Conservation (phyloP, 2,113 vertebrate genomes). For the Oncorhynchus mykiss region DNA sequence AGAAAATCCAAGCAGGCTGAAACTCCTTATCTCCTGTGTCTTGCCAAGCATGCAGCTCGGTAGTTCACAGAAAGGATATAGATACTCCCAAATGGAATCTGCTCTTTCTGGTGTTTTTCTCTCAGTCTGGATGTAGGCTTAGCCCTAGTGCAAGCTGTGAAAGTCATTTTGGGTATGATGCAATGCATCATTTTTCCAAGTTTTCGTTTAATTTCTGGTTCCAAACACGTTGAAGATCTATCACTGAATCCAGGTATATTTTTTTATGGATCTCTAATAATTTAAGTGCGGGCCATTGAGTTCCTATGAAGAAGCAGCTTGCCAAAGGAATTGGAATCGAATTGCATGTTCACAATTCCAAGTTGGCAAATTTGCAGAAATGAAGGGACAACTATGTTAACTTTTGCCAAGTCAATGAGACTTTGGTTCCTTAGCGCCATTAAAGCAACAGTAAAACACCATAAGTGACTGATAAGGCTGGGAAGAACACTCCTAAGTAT, state of each 20-base stretch:
- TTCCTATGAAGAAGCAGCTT: not conserved
- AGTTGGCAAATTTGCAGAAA: not conserved
- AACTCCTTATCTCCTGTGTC: not conserved
- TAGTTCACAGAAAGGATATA: constrained; percentile 31
- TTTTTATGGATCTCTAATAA: not conserved
- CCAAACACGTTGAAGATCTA: constrained; percentile 2
- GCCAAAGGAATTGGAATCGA: not conserved
- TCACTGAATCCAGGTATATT: not conserved
- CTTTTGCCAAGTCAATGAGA: no score
- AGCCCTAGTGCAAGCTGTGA: constrained; percentile 14
- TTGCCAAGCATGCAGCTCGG: constrained; percentile 19
- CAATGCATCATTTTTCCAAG: not conserved
- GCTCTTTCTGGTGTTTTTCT: constrained; percentile 19
- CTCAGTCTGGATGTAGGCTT: constrained; percentile 16
- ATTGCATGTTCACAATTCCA: no score
- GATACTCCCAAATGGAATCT: constrained; percentile 20
- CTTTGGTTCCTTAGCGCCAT: not conserved
- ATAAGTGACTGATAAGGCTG: constrained; percentile 1
- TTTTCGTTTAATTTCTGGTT: constrained; percentile 4
- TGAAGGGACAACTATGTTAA: no score
- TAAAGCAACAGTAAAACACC: not conserved
- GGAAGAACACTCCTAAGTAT: not conserved
- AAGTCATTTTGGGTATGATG: constrained; percentile 27
- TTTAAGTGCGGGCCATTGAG: not conserved
- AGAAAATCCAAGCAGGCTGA: constrained; percentile 23